Percentiles rank a stretch among this genome's conserved stretches.
phyloP scores from a whole-genome alignment of 2,797 vertebrate species.

The Megaceryle alcyon region DNA sequence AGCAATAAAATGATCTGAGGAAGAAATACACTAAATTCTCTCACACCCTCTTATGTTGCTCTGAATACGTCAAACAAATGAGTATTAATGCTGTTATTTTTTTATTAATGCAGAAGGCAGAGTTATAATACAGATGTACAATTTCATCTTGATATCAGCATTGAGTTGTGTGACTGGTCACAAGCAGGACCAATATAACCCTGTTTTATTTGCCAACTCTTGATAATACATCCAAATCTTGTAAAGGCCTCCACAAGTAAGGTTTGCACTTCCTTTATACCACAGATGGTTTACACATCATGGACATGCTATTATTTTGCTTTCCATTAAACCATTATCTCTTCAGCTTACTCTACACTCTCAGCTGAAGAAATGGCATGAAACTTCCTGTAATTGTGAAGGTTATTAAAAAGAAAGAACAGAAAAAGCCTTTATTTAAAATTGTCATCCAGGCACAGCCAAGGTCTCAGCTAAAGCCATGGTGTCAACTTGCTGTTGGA shows the following conservation, averaged over 20 bases:
- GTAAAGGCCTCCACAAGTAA: neutral
- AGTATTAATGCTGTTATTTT: slow-evolving; percentile 51
- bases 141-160: slow-evolving; percentile 22
- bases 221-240: neutral
- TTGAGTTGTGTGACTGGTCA: neutral
- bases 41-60: slow-evolving; percentile 22
- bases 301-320: slow-evolving; percentile 1
- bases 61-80: slow-evolving; percentile 35
- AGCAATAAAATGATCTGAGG: slow-evolving; percentile 56
- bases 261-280: neutral
- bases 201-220: neutral
- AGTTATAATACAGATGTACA: neutral
- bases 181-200: neutral
- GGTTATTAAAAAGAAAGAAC: neutral
- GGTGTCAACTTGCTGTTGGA: neutral
- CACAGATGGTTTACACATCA: neutral
- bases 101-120: slow-evolving; percentile 45
- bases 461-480: neutral
- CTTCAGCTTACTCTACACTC: neutral
- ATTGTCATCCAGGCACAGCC: neutral
- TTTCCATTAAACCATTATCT: slow-evolving; percentile 4
- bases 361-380: neutral
- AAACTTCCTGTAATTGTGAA: neutral
- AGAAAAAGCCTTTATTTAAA: neutral
- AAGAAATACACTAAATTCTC: slow-evolving; percentile 29